Evolutionary conservation across 2,113 vertebrate species (phyloP).

Genomic region (Hylia prasina): DNA sequence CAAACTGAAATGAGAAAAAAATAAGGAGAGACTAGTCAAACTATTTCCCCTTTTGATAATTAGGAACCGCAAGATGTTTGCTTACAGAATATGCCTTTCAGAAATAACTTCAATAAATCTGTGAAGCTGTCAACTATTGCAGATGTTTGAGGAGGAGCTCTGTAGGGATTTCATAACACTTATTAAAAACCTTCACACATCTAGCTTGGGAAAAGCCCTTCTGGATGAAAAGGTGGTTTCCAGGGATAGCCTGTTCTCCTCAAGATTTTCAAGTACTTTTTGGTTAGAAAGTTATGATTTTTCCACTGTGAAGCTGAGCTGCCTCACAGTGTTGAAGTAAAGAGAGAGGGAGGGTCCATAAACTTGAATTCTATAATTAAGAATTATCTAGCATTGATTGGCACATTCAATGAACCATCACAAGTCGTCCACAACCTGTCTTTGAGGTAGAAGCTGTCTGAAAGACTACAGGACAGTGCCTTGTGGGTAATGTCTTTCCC

Average conservation of each 20-base stretch:
- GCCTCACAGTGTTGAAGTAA: not conserved
- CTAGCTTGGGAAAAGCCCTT: conserved; percentile 24
- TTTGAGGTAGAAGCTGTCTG: not conserved
- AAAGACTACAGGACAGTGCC: not conserved
- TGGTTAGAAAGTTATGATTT: not conserved
- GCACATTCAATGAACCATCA: not conserved
- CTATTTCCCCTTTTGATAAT: conserved; percentile 40
- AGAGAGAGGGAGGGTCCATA: not conserved
- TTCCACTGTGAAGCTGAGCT: not conserved
- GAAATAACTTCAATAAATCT: conserved; percentile 50
- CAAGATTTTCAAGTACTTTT: not conserved
- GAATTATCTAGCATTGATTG: not conserved
- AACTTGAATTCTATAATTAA: not conserved
- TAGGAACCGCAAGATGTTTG: conserved; percentile 12
- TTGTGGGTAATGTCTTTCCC: not conserved
- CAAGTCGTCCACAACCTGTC: not conserved
- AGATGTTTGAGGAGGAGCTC: too few species aligned
- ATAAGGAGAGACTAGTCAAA: not conserved
- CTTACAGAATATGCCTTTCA: conserved; percentile 34
- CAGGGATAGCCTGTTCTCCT: not conserved
- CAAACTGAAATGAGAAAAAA: conserved; percentile 23
- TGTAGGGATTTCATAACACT: conserved; percentile 31
- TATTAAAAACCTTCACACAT: conserved; percentile 46
- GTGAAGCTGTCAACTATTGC: conserved; percentile 29
- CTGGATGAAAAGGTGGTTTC: conserved; percentile 15